Evolutionary conservation across 2,113 vertebrate species (phyloP), one percentile per base, ranked within the genome.

Genomic region (Synchiropus splendidus): DNA sequence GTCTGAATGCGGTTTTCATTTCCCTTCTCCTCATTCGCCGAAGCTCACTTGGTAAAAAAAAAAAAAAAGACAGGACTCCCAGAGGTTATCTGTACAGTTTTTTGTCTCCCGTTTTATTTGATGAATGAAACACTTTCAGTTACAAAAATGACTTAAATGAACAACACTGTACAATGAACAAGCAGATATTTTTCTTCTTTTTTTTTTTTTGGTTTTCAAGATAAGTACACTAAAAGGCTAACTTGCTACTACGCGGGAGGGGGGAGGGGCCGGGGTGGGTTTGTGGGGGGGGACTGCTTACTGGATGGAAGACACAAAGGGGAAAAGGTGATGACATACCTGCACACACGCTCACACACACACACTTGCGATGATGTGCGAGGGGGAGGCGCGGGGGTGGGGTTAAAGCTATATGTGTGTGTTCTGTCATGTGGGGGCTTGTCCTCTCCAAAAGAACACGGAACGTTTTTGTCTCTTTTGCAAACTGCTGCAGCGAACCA

Each of bases 121-220:
- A 86, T 87, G 83, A 85, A 83, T 86, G 81, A 87, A 85, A 86
- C 86, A 87, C 86, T 77, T 83, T 83, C 78, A 87, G 83, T 86
- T 87, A 87, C 86, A 87, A 86, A 87, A 86, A 87, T 86, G 79
- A 83, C 83, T 86, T 86, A 77, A 86, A 86, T 86, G 77, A 86
- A 86, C 83, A 83, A 84, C 85, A 87, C 83, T 85, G 83, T 86
- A 87, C 86, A 86, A 83, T 86, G 85, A 83, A 84, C 83, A 86
- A 85, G 83, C 84, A 81, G 80, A 79, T 70, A 75, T 75, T 72
- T 72, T 85, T 80, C 82, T 74, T 57, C 64, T 70, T 38, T 67
- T 58, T 70, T 64, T 42, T 66, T 56, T 60, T 83, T 75, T 70
- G 65, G 71, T 74, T 85, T 83, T 80, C 77, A 80, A 86, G 84